phyloP scores from a whole-genome alignment of 1,140 invertebrate genomes.

The Pseudomyrmex sp. region DNA sequence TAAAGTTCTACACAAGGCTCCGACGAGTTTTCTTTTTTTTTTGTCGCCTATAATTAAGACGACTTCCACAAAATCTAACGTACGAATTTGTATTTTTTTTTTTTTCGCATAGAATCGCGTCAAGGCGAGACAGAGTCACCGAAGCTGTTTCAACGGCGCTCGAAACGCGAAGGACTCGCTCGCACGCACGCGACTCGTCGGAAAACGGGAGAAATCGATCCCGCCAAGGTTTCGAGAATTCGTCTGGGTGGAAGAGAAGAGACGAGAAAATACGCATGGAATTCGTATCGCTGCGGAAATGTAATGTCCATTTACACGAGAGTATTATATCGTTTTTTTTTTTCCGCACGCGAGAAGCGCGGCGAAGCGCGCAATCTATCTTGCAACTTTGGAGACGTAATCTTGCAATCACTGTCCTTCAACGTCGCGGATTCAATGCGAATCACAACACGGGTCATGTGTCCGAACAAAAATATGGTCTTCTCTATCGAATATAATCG shows the following conservation, averaged over 20 bases:
- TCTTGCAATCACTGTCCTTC: background rate
- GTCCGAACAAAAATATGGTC: background rate
- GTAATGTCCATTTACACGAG: slow-evolving; percentile 18
- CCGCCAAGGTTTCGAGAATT: background rate
- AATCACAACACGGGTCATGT: background rate
- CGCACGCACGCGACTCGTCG: slow-evolving; percentile 9
- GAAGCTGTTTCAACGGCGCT: slow-evolving; percentile 34
- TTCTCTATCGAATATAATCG: background rate
- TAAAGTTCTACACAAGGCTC: slow-evolving; percentile 80
- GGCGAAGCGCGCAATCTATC: slow-evolving; percentile 24
- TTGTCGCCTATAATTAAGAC: slow-evolving; percentile 72
- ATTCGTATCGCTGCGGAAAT: slow-evolving; percentile 29
- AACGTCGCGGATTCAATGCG: background rate
- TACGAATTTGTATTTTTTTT: slow-evolving; percentile 71
- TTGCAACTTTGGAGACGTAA: background rate
- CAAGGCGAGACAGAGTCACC: slow-evolving; percentile 69
- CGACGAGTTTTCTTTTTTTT: slow-evolving; percentile 66
- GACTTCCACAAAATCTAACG: slow-evolving; percentile 80
- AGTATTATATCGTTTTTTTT: background rate
- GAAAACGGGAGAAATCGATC: slow-evolving; percentile 4
- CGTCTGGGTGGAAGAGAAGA: slow-evolving; percentile 16
- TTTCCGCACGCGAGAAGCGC: background rate
- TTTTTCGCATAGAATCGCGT: slow-evolving; percentile 68
- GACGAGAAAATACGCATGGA: slow-evolving; percentile 10
- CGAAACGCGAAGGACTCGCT: slow-evolving; percentile 27